A percentile compares a stretch with the other conserved stretches of the same genome.
Conservation (phyloP, 2,113 vertebrate species). For the Rhynchomys soricoides region DNA sequence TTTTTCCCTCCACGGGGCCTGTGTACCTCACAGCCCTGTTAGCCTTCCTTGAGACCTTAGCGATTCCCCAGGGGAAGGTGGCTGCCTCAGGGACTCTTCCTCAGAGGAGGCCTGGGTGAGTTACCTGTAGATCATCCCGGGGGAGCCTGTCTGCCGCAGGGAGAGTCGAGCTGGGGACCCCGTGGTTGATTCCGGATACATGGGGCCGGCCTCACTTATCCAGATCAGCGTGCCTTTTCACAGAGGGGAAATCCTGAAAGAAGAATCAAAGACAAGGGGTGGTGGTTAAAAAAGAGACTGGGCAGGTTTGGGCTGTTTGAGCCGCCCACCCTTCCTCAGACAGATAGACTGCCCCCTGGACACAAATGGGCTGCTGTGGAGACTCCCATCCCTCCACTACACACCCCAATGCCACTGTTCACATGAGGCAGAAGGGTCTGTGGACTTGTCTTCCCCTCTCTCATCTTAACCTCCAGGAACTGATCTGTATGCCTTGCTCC, state of each 20-base stretch:
- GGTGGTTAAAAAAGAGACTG: not conserved
- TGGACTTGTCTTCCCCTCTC: not conserved
- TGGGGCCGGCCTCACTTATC: constrained; percentile 89
- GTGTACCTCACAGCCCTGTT: not conserved
- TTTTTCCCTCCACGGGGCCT: not conserved
- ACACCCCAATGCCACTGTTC: not conserved
- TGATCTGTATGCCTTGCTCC: not conserved
- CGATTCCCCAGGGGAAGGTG: not conserved
- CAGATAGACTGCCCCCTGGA: not conserved
- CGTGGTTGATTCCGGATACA: constrained; percentile 99
- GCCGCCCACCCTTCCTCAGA: fast-evolving
- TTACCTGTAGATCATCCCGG: constrained; percentile 99
- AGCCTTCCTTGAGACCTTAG: not conserved
- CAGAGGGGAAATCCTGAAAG: constrained; percentile 59
- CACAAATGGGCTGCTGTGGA: not conserved
- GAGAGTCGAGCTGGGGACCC: constrained; percentile 98
- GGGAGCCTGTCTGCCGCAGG: constrained; percentile 96
- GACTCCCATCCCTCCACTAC: fast-evolving
- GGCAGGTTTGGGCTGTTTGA: not conserved
- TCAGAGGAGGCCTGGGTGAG: not conserved
- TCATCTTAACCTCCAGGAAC: too few species aligned
- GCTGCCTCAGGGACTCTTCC: not conserved
- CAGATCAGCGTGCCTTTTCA: constrained; percentile 70
- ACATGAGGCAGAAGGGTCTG: not conserved
- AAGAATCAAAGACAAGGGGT: not conserved